phyloP scores from a whole-genome alignment of 2,888 invertebrate genomes.

The Selenia dentaria region DNA sequence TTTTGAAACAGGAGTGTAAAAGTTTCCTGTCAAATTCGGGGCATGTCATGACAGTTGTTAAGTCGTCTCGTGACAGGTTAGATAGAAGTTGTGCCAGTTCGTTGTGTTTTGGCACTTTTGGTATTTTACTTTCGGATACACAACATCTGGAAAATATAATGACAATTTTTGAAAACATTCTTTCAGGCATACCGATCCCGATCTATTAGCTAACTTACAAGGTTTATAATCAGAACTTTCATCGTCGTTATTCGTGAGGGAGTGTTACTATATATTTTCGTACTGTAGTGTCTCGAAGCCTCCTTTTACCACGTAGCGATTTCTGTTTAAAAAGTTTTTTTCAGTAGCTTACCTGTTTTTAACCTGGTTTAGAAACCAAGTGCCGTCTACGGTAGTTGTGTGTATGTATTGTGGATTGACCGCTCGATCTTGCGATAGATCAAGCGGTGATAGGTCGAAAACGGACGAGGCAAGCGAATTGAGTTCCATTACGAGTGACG shows the following conservation, averaged over 20 bases:
- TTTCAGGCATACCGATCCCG: too few species aligned
- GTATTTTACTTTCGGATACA: conserved; percentile 50
- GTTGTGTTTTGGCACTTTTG: conserved; percentile 59
- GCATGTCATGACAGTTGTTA: conserved; percentile 74
- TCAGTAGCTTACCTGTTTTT: conserved; percentile 72
- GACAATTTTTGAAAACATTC: not conserved
- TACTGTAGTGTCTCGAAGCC: too few species aligned
- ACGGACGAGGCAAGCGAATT: conserved; percentile 86
- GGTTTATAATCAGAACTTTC: too few species aligned
- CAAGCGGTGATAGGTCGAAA: conserved; percentile 86
- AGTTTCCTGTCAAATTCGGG: conserved; percentile 80
- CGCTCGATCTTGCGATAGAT: conserved; percentile 84
- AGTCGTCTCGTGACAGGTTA: conserved; percentile 61
- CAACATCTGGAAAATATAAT: conserved; percentile 64
- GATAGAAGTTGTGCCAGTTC: conserved; percentile 63
- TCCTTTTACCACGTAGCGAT: too few species aligned
- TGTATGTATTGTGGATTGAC: conserved; percentile 85
- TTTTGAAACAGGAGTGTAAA: conserved; percentile 75
- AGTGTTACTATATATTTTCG: too few species aligned
- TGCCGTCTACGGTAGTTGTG: conserved; percentile 83
- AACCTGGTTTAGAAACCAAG: conserved; percentile 87
- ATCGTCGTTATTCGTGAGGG: too few species aligned
- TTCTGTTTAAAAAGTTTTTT: too few species aligned
- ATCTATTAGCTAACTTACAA: too few species aligned
- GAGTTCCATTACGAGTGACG: conserved; percentile 84